These are phyloP conservation scores for Dasysyrphus tricinctus DNA, from an alignment of 2,888 invertebrate genomes.

Conservation along the genomic window DNA sequence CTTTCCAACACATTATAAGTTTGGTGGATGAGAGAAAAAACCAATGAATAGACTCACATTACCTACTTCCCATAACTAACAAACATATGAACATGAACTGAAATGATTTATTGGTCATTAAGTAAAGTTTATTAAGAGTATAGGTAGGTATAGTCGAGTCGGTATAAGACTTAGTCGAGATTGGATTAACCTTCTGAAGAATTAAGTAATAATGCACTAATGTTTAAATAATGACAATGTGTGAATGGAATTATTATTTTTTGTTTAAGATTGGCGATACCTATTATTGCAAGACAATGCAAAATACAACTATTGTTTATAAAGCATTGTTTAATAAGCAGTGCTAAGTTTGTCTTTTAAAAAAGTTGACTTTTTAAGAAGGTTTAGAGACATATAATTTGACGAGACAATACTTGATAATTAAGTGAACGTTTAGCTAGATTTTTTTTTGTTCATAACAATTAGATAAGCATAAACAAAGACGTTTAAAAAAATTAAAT, in stretches of 20 bases:
- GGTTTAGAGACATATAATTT: not conserved
- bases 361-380: not conserved
- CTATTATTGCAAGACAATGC: conserved; percentile 32
- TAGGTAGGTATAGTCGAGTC: not conserved
- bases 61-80: conserved; percentile 33
- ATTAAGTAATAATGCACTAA: conserved; percentile 46
- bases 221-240: conserved; percentile 48
- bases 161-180: not conserved
- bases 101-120: conserved; percentile 46
- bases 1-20: conserved; percentile 2
- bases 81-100: conserved; percentile 27
- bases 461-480: no score
- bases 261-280: not conserved
- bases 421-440: not conserved
- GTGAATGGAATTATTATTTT: conserved; percentile 20
- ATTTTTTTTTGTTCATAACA: not conserved
- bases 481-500: no score
- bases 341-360: not conserved
- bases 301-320: not conserved
- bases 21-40: not conserved
- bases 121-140: conserved; percentile 2
- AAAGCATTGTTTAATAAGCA: not conserved
- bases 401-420: not conserved
- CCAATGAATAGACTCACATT: conserved; percentile 6
- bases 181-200: conserved; percentile 32